Evolutionary conservation across 2,888 invertebrate species (phyloP), one percentile per base, ranked within the genome.

Genomic region (Baronia brevicornis): DNA sequence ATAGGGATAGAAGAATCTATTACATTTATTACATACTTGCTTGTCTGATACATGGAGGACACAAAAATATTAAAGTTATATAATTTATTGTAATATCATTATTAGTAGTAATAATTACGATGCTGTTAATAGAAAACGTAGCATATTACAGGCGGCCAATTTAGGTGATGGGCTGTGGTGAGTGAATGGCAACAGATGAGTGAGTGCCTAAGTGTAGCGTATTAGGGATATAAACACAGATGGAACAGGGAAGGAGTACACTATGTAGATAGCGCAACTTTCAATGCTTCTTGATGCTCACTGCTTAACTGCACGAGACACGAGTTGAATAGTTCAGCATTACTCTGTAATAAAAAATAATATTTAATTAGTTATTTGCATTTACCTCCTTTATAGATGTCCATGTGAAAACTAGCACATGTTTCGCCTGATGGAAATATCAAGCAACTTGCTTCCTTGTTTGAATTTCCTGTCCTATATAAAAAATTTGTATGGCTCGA

Each of bases 211-310:
- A 48, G 43, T 50, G 41, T 37, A 46, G 41, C 39, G 51, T 48
- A 47, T 33, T 39, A 39, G 36, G 31, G 40, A 25, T 45, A 45
- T 55, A 56, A 54, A 60, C 58, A 59, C 26, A 48, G 45, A 42
- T 34, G 41, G 39, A 7, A 5, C 21, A 23, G 28, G 19, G 28
- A 25, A 15, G 24, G 33, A 15, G 25, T 8, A 28, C 39, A 51
- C 60, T 78, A 75, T 54, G 84, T 70, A 44, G 84, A 85, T 40
- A 92, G 84, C 44, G 92, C 93, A 50, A 90, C 84, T 68, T 93
- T 91, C 47, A 97, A 85, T 22, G 95, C 94, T 54, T 92, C 90
- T 69, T 94, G 92, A 69, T 95, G 92, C 54, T 95, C 94, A 33
- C 89, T 86, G 49, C 90, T 88, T 48, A 97, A 85, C 47, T 89